Percentiles rank a stretch among this genome's conserved stretches.
Evolutionary conservation across 2,113 vertebrate genomes (phyloP).

Genomic region (Carettochelys insculpta): DNA sequence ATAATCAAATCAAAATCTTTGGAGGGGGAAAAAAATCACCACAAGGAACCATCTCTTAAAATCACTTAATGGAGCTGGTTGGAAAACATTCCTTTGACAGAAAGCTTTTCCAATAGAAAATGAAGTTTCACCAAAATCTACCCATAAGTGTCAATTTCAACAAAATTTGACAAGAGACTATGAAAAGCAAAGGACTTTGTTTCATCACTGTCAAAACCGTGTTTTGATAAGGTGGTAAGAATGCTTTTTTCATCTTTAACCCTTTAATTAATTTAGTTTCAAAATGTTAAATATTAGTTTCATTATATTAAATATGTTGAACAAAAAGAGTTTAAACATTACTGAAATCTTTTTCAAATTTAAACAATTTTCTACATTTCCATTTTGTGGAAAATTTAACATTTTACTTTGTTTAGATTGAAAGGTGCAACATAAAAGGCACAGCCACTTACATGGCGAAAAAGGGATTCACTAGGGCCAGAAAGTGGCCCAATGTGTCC

Average conservation of each 20-base stretch:
- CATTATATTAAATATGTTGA: not conserved
- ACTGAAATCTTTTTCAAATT: not conserved
- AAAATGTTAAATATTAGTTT: not conserved
- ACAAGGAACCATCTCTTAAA: no score
- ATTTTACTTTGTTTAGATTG: not conserved
- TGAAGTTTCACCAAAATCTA: not conserved
- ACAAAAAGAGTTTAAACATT: not conserved
- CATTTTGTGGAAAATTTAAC: not conserved
- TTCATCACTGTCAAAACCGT: not conserved
- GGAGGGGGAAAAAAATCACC: not conserved
- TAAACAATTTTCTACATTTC: not conserved
- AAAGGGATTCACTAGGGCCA: not conserved
- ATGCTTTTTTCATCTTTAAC: not conserved
- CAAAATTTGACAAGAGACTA: not conserved
- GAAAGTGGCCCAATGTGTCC: not conserved
- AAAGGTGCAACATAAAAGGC: not conserved
- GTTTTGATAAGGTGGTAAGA: not conserved
- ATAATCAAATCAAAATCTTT: not conserved
- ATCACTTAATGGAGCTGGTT: not conserved
- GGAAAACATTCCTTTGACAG: not conserved
- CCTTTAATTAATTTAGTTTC: not conserved
- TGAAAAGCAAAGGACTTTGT: not conserved
- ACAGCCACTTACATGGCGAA: not conserved
- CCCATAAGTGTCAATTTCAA: constrained; percentile 14
- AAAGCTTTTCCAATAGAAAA: not conserved